phyloP scores from a whole-genome alignment of 2,113 vertebrate genomes.

The Eclectus roratus region DNA sequence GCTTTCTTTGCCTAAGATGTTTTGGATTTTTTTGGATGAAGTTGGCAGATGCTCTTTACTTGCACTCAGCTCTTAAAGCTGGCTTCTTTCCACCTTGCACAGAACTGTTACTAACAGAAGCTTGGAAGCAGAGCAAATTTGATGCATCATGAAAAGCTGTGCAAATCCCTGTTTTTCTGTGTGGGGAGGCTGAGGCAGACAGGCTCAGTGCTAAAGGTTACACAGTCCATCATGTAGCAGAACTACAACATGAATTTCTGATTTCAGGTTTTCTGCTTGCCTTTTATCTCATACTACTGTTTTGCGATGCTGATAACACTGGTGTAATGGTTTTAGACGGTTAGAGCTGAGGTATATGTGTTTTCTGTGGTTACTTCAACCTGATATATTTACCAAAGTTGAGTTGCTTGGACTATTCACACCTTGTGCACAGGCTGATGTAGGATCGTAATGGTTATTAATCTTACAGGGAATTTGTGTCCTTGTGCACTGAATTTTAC shows the following conservation, averaged over 20 bases:
- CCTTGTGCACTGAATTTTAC: neutral
- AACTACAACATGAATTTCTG: neutral
- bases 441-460: neutral
- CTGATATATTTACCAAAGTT: neutral
- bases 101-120: neutral
- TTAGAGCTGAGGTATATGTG: neutral
- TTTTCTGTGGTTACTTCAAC: neutral
- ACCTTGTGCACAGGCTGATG: neutral
- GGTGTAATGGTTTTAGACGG: neutral
- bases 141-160: neutral
- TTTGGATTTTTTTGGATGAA: neutral
- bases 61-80: neutral
- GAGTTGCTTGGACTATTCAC: neutral
- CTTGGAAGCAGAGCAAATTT: neutral
- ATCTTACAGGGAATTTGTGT: neutral
- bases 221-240: neutral
- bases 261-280: neutral
- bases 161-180: neutral
- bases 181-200: neutral
- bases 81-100: neutral
- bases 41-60: neutral
- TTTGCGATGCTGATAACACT: neutral
- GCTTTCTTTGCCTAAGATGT: neutral
- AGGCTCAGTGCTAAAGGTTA: neutral
- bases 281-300: neutral